Base-by-base conservation (phyloP, 2,113 vertebrate species). In the Coptodon bakossiorum region DNA sequence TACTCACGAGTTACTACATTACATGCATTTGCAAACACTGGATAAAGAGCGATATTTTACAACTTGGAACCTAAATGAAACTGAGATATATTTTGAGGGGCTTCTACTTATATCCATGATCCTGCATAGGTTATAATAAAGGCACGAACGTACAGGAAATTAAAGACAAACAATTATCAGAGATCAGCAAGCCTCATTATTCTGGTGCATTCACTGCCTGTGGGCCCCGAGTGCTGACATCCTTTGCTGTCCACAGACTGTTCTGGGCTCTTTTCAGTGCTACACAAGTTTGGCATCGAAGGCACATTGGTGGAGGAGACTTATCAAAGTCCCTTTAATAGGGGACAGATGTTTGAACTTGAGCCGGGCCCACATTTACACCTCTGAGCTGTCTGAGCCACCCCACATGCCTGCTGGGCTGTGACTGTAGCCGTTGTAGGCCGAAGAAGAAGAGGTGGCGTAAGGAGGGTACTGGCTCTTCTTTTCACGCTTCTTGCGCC, bases 351-450 rank as follows among this genome's bases (percentile, higher is more conserved):
- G 12, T 83, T 83, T 82, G 14, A 54, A 68, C 68, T 53, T 61
- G 80, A 27, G 24, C 24, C 1, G 3, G 79, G 5, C 52, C 31
- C 38, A n/a, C 48, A 66, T 83, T 87, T 96, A 96, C 83, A 96
- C 96, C 90, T 98, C 95, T 1, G 96, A 97, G 90, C 95, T 97
- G 93, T 96, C 95, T 16, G 90, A 78, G 36, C 84, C 89, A 84
- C 92, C 89, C 36, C 88, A 88, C 50, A 89, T 87, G 48, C 92
- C 86, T 9, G 66, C 13, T 3, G 94, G 81, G 43, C 94, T 81
- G 3, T 86, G 94, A 91, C 93, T 96, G 92, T 90, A 92, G 82
- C 92, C 92, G 17, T 53, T 83, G 86, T 97, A 97, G 54, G 96
- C 97, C 2, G 96, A 88, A 34, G 95, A 96, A 11, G 96, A 96